Percentiles rank a stretch among this genome's conserved stretches.
Evolutionary conservation across 2,113 vertebrate species (phyloP).

Genomic region (Myotis brandtii): DNA sequence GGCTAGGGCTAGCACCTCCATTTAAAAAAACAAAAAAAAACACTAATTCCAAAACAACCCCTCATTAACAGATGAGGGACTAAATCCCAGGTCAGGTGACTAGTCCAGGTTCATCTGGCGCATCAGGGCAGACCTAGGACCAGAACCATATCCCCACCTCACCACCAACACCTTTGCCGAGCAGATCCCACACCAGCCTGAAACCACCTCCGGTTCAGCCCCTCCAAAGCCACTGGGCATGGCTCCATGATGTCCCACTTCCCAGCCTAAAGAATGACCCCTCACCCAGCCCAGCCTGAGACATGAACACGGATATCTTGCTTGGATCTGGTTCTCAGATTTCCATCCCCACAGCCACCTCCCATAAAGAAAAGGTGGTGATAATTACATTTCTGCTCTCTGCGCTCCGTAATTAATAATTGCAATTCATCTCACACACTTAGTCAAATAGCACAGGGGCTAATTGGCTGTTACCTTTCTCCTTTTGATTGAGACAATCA

Average conservation of each 20-base stretch:
- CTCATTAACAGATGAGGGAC: background rate
- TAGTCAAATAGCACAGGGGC: conserved; percentile 35
- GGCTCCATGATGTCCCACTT: background rate
- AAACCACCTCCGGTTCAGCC: background rate
- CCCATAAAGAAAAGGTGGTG: background rate
- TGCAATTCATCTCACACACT: conserved; percentile 43
- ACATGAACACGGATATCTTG: background rate
- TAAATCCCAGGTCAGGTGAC: background rate
- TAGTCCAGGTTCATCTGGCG: fast-evolving
- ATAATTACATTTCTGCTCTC: conserved; percentile 48
- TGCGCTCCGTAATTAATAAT: conserved; percentile 52
- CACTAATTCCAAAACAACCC: background rate
- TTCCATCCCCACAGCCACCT: background rate
- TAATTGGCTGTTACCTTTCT: conserved; percentile 47
- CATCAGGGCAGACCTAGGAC: background rate
- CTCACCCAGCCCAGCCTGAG: background rate
- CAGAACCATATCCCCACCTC: fast-evolving
- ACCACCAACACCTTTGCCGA: background rate
- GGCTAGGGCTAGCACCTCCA: background rate
- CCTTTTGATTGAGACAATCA: conserved; percentile 48
- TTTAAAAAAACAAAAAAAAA: background rate
- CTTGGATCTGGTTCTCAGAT: background rate
- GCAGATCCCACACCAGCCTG: fast-evolving
- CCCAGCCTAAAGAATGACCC: too few relatives aligned
- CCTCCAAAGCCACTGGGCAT: background rate